Evolutionary conservation across 2,888 invertebrate species (phyloP), one percentile per base, ranked within the genome.

Genomic region (Tortricodes alternella): DNA sequence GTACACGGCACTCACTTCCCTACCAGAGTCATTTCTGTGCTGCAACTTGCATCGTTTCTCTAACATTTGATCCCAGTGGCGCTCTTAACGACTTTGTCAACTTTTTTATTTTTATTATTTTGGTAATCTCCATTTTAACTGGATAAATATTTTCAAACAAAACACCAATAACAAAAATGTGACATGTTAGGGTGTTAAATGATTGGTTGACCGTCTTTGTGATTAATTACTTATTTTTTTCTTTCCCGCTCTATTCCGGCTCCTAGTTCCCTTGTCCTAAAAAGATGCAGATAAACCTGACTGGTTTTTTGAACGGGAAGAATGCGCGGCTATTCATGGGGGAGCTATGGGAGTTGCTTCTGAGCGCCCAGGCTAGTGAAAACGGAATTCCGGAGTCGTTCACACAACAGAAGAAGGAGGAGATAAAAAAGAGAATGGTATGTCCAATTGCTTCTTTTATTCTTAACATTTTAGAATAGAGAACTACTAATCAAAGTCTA

Each of bases 241-340:
- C 79, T 83, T 84, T 86, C 85, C 86, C 84, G 75, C 76, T 85
- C 83, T 70, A 68, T 74, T 67, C 75, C 80, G 78, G 74, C 80
- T 89, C 92, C 80, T 92, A 97, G 96, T 96, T 94, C 90, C 98
- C 98, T 50, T 98, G 99, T 91, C 98, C 98, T 44, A 97, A 98
- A 88, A 97, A 98, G 89, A 99, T 99, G 95, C 99, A 99, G 93
- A 99, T 99, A 78, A 99, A 99, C 90, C 92, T 99, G 85, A 99
- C 99, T 39, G 99, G 99, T 41, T 99, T 99, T 87, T 92, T 99
- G 61, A 99, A 99, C 80, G 98, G 98, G 8, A 97, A 98, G 85
- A 98, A 99, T 88, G 98, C 99, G 13, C 93, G 99, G 34, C 95
- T 97, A 69, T 99, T 99, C 86, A 98, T 99, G 96, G 96, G 96